Base-by-base conservation (phyloP, 2,797 vertebrate species). In the Sandelia bainsii region DNA sequence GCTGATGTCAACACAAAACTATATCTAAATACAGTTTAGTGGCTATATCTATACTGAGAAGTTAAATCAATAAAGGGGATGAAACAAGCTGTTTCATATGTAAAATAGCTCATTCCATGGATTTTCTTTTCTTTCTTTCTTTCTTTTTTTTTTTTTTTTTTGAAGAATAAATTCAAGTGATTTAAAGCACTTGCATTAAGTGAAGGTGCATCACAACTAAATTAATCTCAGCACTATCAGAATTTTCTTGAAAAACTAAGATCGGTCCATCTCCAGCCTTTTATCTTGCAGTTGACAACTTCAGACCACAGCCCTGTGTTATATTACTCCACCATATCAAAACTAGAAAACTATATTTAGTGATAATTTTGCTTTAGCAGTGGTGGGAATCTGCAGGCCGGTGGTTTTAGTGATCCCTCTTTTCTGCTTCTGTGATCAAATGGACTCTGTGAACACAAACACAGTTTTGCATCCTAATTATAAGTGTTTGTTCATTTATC, bases 231-330 rank as follows among this genome's bases (percentile, higher is more conserved):
- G 37, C 23, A 2, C 52, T 63, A 54, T 81, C 40, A 16, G 37
- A 51, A 22, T 69, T 45, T 73, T 50, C 58, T 67, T 72, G 17
- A 14, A 50, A 45, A 62, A 62, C 23, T 20, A 16, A 70, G 63
- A 75, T 80, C 65, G 66, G 69, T 65, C 23, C 60, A 77, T 77
- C 62, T 80, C 19, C 8, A 6, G 56, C 19, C 46, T 65, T 83
- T 88, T 70, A 83, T 86, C 82, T 65, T 48, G 29, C 20, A 39
- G 51, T 29, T 45, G 77, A 79, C 79, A 69, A 44, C 42, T 77
- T 76, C 25, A 61, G 57, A 67, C 66, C 51, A 37, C 16, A 27
- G 63, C 22, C 20, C 11, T 42, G 49, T 65, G 81, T 72, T 68
- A 45, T 69, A 39, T 70, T 50, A 50, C 25, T 73, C 17, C 63